Percentiles rank a stretch among this genome's conserved stretches.
Evolutionary conservation across 2,113 vertebrate genomes (phyloP).

Genomic region (Notothenia coriiceps): DNA sequence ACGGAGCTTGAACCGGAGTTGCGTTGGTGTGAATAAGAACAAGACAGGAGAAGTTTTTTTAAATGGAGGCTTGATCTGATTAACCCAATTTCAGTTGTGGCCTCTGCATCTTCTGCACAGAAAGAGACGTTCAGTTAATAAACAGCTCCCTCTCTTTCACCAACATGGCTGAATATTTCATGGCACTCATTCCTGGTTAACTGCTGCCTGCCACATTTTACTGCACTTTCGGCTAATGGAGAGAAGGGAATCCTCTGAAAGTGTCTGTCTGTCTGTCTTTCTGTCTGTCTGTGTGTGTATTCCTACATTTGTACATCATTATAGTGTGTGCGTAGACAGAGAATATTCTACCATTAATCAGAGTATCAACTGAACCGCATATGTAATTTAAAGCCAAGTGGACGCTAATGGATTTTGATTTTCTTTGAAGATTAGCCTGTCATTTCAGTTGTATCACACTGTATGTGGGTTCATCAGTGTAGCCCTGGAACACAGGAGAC

Average conservation of each 20-base stretch:
- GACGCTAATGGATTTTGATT: conserved; percentile 31
- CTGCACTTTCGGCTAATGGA: conserved; percentile 39
- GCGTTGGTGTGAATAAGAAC: background rate
- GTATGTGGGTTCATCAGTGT: background rate
- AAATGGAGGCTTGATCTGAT: conserved; percentile 53
- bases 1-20: too few species aligned
- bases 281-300: too few species aligned
- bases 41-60: conserved; percentile 47
- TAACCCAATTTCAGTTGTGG: conserved; percentile 66
- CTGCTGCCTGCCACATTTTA: conserved; percentile 25
- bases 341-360: conserved; percentile 2
- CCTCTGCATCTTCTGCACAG: conserved; percentile 32
- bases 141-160: conserved; percentile 37
- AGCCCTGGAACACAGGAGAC: conserved; percentile 3
- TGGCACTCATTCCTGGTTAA: conserved; percentile 44
- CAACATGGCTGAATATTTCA: conserved; percentile 72
- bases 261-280: background rate
- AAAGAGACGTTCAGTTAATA: conserved; percentile 36
- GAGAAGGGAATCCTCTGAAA: conserved; percentile 31
- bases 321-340: too few species aligned
- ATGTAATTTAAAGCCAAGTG: conserved; percentile 12
- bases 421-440: background rate
- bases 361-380: conserved; percentile 3
- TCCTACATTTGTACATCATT: too few species aligned
- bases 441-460: conserved; percentile 12